These are phyloP conservation scores for Nysson spinosus DNA, from an alignment of 2,888 invertebrate genomes.

Conservation along the genomic window DNA sequence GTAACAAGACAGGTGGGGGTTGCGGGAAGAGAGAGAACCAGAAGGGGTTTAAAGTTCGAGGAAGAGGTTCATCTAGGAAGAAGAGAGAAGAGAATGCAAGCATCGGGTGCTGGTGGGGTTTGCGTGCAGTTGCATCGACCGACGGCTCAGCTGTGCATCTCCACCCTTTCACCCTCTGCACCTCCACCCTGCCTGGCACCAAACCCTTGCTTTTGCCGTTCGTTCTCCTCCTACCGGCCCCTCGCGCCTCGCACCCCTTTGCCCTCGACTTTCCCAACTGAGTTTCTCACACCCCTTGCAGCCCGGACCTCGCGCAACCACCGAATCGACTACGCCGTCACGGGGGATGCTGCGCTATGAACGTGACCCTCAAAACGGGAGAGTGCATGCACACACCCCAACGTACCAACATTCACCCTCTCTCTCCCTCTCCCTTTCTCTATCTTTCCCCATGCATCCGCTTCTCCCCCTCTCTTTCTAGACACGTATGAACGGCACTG, in stretches of 20 bases:
- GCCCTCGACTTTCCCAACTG: constrained; percentile 28
- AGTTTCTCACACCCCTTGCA: constrained; percentile 51
- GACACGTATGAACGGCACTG: constrained; percentile 37
- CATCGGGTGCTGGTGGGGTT: constrained; percentile 51
- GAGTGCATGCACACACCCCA: constrained; percentile 59
- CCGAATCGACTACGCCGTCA: constrained; percentile 66
- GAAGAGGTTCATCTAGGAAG: constrained; percentile 19
- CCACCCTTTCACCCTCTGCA: constrained; percentile 45
- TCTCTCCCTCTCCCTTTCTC: no score
- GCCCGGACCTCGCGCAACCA: constrained; percentile 77
- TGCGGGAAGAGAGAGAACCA: constrained; percentile 34
- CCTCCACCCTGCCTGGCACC: constrained; percentile 18
- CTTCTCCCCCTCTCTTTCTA: neutral
- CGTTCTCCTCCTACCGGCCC: constrained; percentile 49
- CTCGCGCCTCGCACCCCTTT: neutral
- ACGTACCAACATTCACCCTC: neutral
- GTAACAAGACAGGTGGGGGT: constrained; percentile 47
- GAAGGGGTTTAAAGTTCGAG: constrained; percentile 35
- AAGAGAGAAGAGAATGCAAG: constrained; percentile 38
- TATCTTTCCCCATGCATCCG: no score
- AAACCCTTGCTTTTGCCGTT: constrained; percentile 47
- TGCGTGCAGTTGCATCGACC: constrained; percentile 74
- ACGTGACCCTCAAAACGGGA: constrained; percentile 77
- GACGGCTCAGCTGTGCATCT: constrained; percentile 72
- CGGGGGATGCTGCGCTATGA: constrained; percentile 74